Conservation (phyloP, 1,140 invertebrate species). For the Drosophila subpulchrella region DNA sequence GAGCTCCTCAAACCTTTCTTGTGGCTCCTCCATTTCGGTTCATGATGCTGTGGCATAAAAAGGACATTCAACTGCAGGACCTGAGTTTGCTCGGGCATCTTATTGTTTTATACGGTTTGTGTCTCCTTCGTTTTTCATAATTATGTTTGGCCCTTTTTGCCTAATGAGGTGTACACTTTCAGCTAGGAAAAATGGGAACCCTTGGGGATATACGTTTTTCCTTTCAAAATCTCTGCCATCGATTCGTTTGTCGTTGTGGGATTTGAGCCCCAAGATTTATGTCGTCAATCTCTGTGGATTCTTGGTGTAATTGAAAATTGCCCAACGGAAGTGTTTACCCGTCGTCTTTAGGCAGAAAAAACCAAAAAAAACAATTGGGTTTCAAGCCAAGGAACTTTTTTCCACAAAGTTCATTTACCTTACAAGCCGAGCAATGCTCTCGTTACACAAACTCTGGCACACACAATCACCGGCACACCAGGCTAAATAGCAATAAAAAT, state of each 20-base stretch:
- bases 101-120: slow-evolving; percentile 39
- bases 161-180: slow-evolving; percentile 57
- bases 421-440: slow-evolving; percentile 35
- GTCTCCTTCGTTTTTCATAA: slow-evolving; percentile 19
- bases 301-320: slow-evolving; percentile 29
- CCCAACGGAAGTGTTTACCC: slow-evolving; percentile 11
- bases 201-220: not conserved
- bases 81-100: slow-evolving; percentile 18
- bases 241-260: slow-evolving; percentile 11
- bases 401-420: slow-evolving; percentile 65
- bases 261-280: slow-evolving; percentile 23
- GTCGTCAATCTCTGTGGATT: slow-evolving; percentile 9
- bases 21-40: slow-evolving; percentile 23
- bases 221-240: slow-evolving; percentile 6
- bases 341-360: slow-evolving; percentile 11
- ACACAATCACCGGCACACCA: slow-evolving; percentile 25
- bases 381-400: slow-evolving; percentile 3
- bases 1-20: slow-evolving; percentile 37
- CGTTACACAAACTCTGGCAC: slow-evolving; percentile 10
- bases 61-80: slow-evolving; percentile 75
- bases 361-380: slow-evolving; percentile 1
- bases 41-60: slow-evolving; percentile 64
- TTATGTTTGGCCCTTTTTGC: slow-evolving; percentile 29
- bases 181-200: not conserved
- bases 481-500: slow-evolving; percentile 76